These are phyloP conservation scores for Drosophila kurseongensis DNA, from an alignment of 1,140 invertebrate genomes.

Conservation along the genomic window DNA sequence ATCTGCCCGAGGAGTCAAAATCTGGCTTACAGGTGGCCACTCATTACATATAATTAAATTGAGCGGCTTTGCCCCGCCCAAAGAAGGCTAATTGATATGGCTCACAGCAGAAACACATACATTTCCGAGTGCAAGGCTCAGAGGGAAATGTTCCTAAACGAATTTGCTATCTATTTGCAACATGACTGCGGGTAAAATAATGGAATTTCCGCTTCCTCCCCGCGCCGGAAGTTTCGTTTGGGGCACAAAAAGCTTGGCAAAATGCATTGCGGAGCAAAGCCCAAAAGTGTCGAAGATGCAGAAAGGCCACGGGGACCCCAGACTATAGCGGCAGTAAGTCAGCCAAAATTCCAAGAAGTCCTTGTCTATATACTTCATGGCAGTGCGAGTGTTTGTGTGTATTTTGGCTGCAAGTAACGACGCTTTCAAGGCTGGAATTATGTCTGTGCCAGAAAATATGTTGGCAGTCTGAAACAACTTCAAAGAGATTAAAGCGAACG, in stretches of 20 bases:
- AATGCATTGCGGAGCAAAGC: conserved; percentile 38
- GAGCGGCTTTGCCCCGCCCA: neutral
- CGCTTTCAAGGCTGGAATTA: conserved; percentile 32
- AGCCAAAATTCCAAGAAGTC: conserved; percentile 38
- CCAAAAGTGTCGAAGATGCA: conserved; percentile 46
- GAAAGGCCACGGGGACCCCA: conserved; percentile 31
- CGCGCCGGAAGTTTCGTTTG: conserved; percentile 10
- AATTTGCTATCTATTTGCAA: conserved; percentile 49
- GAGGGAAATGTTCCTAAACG: conserved; percentile 31
- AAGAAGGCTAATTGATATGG: conserved; percentile 28
- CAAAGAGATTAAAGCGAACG: conserved; percentile 11
- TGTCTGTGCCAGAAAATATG: conserved; percentile 24
- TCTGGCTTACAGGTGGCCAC: neutral
- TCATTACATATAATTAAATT: conserved; percentile 29
- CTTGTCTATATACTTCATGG: conserved; percentile 12
- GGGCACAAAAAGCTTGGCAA: conserved; percentile 40
- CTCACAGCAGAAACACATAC: conserved; percentile 7
- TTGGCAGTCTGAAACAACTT: conserved; percentile 9
- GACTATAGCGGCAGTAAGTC: conserved; percentile 27
- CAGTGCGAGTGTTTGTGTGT: conserved; percentile 2
- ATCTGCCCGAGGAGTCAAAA: neutral
- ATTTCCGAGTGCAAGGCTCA: conserved; percentile 20
- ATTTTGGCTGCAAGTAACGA: conserved; percentile 35
- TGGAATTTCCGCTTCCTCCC: conserved; percentile 19
- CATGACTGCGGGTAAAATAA: conserved; percentile 47